These are phyloP conservation scores for Chrysaora quinquecirrha DNA, from an alignment of 30 jellyfish, hydroid and myxozoan genomes.

Conservation along the genomic window DNA sequence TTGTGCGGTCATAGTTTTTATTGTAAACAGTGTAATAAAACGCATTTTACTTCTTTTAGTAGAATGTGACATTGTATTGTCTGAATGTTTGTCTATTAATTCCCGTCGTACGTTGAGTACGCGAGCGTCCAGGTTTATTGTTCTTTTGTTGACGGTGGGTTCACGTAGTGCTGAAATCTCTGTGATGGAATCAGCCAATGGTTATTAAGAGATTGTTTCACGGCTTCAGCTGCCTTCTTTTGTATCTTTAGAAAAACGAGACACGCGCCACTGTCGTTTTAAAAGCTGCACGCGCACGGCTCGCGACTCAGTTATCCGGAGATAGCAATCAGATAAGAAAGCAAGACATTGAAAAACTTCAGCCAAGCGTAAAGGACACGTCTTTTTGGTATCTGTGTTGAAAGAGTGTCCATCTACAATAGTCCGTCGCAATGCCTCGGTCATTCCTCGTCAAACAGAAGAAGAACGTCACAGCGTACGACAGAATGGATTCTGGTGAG, in stretches of 20 bases:
- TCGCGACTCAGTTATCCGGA: constrained; percentile 75
- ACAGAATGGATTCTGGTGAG: constrained; percentile 40
- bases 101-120: constrained; percentile 53
- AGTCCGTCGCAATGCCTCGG: constrained; percentile 86
- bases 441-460: constrained; percentile 74
- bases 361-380: constrained; percentile 38
- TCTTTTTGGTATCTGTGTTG: neutral
- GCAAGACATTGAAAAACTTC: neutral
- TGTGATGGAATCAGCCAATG: constrained; percentile 33
- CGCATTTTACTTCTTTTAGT: too few relatives aligned
- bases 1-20: too few relatives aligned
- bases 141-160: constrained; percentile 49
- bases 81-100: too few relatives aligned
- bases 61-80: too few relatives aligned
- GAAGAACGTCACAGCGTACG: constrained; percentile 17
- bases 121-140: constrained; percentile 56
- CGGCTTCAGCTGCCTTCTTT: constrained; percentile 68
- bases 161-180: constrained; percentile 60
- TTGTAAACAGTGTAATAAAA: too few relatives aligned
- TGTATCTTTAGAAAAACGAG: constrained; percentile 60
- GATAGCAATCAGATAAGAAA: constrained; percentile 43
- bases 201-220: constrained; percentile 30
- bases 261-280: constrained; percentile 79
- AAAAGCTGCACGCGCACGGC: constrained; percentile 81
- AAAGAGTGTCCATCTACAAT: too few relatives aligned